Evolutionary conservation across 2,888 invertebrate species (phyloP).

Genomic region (Caenorhabditis drosophilae): DNA sequence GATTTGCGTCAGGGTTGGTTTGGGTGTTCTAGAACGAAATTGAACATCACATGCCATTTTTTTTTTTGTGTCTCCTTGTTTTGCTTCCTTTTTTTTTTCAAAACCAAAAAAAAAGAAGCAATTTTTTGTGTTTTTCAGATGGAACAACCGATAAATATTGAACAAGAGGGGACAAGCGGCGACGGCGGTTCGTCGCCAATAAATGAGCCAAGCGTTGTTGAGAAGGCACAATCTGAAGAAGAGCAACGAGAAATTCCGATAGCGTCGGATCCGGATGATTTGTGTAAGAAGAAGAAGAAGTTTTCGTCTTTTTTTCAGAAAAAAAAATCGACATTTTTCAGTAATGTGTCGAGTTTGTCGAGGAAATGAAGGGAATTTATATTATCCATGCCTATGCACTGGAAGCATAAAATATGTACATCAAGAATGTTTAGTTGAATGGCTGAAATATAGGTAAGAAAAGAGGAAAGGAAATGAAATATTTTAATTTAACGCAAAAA

Average conservation of each 20-base stretch:
- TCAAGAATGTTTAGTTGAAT: constrained; percentile 87
- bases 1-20: too few relatives aligned
- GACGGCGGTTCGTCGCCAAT: too few relatives aligned
- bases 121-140: neutral
- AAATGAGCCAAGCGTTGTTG: too few relatives aligned
- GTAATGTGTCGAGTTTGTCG: constrained; percentile 98
- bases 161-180: neutral
- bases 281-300: too few relatives aligned
- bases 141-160: neutral
- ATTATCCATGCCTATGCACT: constrained; percentile 97
- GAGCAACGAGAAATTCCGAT: neutral
- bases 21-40: too few relatives aligned
- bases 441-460: constrained; percentile 87
- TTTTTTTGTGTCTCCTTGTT: neutral
- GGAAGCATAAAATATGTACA: constrained; percentile 99
- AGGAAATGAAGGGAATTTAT: constrained; percentile 92
- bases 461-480: too few relatives aligned
- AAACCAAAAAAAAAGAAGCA: neutral
- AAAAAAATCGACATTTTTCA: constrained; percentile 63
- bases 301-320: constrained; percentile 6
- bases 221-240: neutral
- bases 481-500: neutral
- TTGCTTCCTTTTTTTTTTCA: too few relatives aligned
- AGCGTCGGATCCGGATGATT: constrained; percentile 22
- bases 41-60: too few relatives aligned